Percentiles rank a stretch among this genome's conserved stretches.
phyloP scores from a whole-genome alignment of 2,797 vertebrate genomes.

The Neostethus bicornis region DNA sequence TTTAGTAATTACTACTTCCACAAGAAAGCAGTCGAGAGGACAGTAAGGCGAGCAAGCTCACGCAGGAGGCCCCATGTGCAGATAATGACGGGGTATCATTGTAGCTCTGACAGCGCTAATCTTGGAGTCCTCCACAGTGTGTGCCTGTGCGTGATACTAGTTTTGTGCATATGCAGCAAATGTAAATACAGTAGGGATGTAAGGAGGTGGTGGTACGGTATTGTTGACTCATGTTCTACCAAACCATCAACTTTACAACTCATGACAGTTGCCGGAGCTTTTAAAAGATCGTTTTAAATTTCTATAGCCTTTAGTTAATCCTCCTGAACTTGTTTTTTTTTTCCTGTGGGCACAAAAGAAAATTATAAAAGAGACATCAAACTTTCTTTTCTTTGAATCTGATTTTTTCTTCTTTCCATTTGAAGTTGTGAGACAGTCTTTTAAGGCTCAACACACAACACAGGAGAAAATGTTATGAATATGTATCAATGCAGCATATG shows the following conservation, averaged over 20 bases:
- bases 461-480: slow-evolving; percentile 79
- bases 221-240: slow-evolving; percentile 61
- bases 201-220: slow-evolving; percentile 43
- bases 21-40: slow-evolving; percentile 75
- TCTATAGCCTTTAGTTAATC: slow-evolving; percentile 13
- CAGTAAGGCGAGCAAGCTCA: slow-evolving; percentile 73
- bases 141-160: slow-evolving; percentile 33
- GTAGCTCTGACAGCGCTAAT: slow-evolving; percentile 84
- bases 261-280: slow-evolving; percentile 55
- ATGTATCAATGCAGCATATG: slow-evolving; percentile 85
- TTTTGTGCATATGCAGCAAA: slow-evolving; percentile 34
- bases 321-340: slow-evolving; percentile 42
- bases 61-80: slow-evolving; percentile 77
- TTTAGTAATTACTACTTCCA: slow-evolving; percentile 84
- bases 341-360: slow-evolving; percentile 21
- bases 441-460: slow-evolving; percentile 74
- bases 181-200: slow-evolving; percentile 35
- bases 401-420: slow-evolving; percentile 53
- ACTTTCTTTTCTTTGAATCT: slow-evolving; percentile 62
- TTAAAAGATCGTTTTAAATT: slow-evolving; percentile 29
- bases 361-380: slow-evolving; percentile 39
- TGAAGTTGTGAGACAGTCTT: slow-evolving; percentile 78
- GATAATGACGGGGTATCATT: slow-evolving; percentile 85
- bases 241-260: slow-evolving; percentile 71
- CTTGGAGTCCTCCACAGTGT: slow-evolving; percentile 68